These are phyloP conservation scores for Stenurella melanura DNA, from an alignment of 2,888 invertebrate species.

Conservation along the genomic window DNA sequence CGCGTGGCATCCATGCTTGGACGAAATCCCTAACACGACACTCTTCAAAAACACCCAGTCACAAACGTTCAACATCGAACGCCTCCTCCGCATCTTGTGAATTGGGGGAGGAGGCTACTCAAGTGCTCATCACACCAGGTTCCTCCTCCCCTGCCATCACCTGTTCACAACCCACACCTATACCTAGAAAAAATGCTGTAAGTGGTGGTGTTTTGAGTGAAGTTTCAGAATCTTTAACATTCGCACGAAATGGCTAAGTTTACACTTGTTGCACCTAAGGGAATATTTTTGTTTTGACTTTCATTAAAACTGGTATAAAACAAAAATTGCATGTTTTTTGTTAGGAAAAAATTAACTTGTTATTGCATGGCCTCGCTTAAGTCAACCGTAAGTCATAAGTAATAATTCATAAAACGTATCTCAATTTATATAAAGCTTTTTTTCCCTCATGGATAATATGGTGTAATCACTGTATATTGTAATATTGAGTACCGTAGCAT, in stretches of 20 bases:
- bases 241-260: neutral
- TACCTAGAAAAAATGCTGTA: constrained; percentile 53
- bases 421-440: neutral
- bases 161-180: constrained; percentile 50
- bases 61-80: constrained; percentile 67
- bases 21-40: constrained; percentile 72
- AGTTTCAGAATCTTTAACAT: constrained; percentile 27
- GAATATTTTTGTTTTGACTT: neutral
- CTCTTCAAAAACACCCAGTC: constrained; percentile 66
- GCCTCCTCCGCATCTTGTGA: constrained; percentile 69
- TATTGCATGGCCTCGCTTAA: neutral
- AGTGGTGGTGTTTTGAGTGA: constrained; percentile 40
- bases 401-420: constrained; percentile 7
- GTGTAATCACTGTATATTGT: too few species aligned
- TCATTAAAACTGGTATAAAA: neutral
- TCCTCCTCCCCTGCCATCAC: constrained; percentile 76
- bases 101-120: constrained; percentile 77
- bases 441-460: neutral
- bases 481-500: too few species aligned
- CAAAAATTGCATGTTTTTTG: neutral
- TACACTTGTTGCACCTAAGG: neutral
- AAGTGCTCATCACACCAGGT: constrained; percentile 70
- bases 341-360: neutral
- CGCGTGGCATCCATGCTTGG: constrained; percentile 61
- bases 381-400: neutral